Conservation (phyloP, 2,113 vertebrate genomes). For the Corythornis madagascariensis region DNA sequence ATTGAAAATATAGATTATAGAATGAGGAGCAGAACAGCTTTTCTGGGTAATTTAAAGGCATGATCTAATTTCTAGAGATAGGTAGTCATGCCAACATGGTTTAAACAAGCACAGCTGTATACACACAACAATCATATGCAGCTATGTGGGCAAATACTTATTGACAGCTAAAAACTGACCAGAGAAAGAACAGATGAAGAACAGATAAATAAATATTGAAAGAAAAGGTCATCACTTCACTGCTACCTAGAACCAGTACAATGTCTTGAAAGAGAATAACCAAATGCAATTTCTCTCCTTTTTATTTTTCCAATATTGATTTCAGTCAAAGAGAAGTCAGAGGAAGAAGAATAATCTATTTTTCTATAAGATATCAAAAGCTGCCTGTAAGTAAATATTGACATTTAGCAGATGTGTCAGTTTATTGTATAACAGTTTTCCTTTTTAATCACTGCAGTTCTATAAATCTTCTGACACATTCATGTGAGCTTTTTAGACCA, state of each 20-base stretch:
- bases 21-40: background rate
- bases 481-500: background rate
- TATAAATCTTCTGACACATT: background rate
- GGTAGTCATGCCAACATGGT: background rate
- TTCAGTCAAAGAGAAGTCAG: background rate
- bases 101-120: constrained; percentile 52
- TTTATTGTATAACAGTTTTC: constrained; percentile 38
- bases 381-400: constrained; percentile 42
- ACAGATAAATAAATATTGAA: constrained; percentile 14
- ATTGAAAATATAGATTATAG: constrained; percentile 8
- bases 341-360: background rate
- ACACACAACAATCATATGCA: constrained; percentile 14
- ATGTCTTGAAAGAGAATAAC: background rate
- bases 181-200: background rate
- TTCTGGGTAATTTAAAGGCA: constrained; percentile 1
- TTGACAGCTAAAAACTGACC: constrained; percentile 2
- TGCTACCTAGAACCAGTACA: background rate
- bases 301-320: constrained; percentile 38
- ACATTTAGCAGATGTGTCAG: constrained; percentile 4
- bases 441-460: constrained; percentile 7
- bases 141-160: background rate
- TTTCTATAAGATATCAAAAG: constrained; percentile 9
- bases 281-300: background rate
- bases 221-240: background rate
- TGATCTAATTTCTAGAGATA: constrained; percentile 26